These are phyloP conservation scores for Anhinga rufa DNA, from an alignment of 2,113 vertebrate species.

Conservation along the genomic window DNA sequence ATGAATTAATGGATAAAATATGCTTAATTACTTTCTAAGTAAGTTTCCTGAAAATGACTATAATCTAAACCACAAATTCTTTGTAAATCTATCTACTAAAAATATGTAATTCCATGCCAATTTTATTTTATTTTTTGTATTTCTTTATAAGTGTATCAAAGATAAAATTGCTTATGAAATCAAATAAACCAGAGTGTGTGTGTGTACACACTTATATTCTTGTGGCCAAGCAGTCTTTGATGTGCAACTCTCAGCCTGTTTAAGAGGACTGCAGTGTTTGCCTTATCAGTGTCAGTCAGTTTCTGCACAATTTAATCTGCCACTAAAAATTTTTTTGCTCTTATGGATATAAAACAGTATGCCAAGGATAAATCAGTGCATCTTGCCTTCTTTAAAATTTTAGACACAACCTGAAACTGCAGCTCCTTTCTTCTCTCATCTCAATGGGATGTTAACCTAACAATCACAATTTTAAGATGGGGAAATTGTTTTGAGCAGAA, in stretches of 20 bases:
- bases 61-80: slow-evolving; percentile 11
- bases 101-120: not conserved
- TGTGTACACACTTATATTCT: not conserved
- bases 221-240: not conserved
- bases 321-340: slow-evolving; percentile 18
- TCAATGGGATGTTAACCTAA: slow-evolving; percentile 39
- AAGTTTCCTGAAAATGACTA: slow-evolving; percentile 27
- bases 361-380: not conserved
- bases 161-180: not conserved
- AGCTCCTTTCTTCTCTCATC: slow-evolving; percentile 15
- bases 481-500: slow-evolving; percentile 21
- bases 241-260: not conserved
- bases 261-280: not conserved
- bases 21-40: slow-evolving; percentile 18
- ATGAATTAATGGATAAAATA: slow-evolving; percentile 31
- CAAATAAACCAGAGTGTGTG: not conserved
- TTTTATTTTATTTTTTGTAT: not conserved
- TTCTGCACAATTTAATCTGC: slow-evolving; percentile 55
- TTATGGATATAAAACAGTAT: not conserved
- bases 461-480: slow-evolving; percentile 6
- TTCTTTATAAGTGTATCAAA: not conserved
- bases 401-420: not conserved
- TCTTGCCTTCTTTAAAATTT: slow-evolving; percentile 33
- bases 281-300: slow-evolving; percentile 36
- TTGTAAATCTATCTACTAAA: not conserved